Evolutionary conservation across 2,113 vertebrate genomes (phyloP), one percentile per base, ranked within the genome.

Genomic region (Burhinus bistriatus): DNA sequence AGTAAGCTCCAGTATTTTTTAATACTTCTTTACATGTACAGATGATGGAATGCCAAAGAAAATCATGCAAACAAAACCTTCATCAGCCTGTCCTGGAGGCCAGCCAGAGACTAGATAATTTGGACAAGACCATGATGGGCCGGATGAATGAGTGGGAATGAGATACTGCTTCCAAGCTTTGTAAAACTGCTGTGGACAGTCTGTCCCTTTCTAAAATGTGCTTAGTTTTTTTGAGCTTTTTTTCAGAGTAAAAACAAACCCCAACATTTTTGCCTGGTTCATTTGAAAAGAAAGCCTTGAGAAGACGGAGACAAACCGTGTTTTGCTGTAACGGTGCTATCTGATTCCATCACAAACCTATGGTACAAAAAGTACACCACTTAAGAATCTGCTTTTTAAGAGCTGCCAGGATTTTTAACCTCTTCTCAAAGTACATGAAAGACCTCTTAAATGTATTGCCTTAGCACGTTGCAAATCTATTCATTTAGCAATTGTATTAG

Each of bases 391-490:
- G 18, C 26, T 86, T 94, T 93, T 91, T 88, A 87, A 96, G 45
- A 91, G 69, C 55, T 95, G 95, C 87, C 95, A 97, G 79, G 45
- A 90, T 96, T 96, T 92, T 94, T 89, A 97, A 93, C 86, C 62
- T 94, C 54, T 2, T 94, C 83, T 96, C 69, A 86, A 97, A 96
- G 94, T 94, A 91, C 91, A 95, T 59, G 87, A 86, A 89, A 96
- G 94, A 82, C 89, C 84, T 97, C 82, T 96, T 97, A 94, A 97
- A 97, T 90, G 66, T 83, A 95, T 83, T 89, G 96, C 87, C 89
- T 97, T 87, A 93, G 87, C 66, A 44, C 77, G 29, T 29, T 96
- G 83, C 78, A 97, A 93, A 96, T 97, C 94, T 97, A 95, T 93
- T 96, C 65, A 72, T 93, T 94, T 95, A 96, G 90, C 72, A 89